Evolutionary conservation across 2,888 invertebrate genomes (phyloP).

Genomic region (Rhodophaea formosa): DNA sequence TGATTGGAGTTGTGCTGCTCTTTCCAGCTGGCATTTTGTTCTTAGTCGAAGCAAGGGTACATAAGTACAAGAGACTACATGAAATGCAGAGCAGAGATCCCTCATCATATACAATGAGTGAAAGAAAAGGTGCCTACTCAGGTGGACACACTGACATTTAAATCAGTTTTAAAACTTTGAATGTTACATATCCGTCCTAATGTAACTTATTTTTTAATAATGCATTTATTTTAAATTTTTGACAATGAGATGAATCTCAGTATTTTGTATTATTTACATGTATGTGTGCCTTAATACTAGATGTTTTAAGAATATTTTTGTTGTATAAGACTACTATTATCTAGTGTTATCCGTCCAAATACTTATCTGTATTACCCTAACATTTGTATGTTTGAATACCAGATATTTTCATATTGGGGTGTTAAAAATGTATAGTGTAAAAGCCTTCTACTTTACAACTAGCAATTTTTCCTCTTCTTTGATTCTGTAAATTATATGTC

Average conservation of each 20-base stretch:
- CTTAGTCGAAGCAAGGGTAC: slow-evolving; percentile 90
- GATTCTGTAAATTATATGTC: no score
- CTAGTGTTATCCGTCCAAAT: neutral
- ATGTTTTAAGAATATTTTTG: neutral
- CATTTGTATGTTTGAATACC: no score
- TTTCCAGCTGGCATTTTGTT: slow-evolving; percentile 90
- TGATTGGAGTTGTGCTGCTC: slow-evolving; percentile 87
- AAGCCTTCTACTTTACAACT: no score
- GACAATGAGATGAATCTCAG: neutral
- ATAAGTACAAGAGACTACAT: slow-evolving; percentile 86
- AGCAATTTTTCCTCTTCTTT: no score
- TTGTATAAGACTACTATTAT: neutral
- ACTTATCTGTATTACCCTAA: no score
- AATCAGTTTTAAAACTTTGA: slow-evolving; percentile 29
- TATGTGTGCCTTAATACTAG: no score
- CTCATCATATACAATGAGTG: slow-evolving; percentile 85
- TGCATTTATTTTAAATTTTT: neutral
- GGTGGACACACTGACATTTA: slow-evolving; percentile 88
- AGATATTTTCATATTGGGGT: no score
- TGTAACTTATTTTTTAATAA: neutral
- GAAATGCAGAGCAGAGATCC: slow-evolving; percentile 85
- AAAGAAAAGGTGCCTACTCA: slow-evolving; percentile 79
- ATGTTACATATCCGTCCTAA: slow-evolving; percentile 29
- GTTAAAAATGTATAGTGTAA: no score
- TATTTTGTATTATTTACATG: no score